Evolutionary conservation across 2,888 invertebrate genomes (phyloP).

Genomic region (Aleiodes leptofemur): DNA sequence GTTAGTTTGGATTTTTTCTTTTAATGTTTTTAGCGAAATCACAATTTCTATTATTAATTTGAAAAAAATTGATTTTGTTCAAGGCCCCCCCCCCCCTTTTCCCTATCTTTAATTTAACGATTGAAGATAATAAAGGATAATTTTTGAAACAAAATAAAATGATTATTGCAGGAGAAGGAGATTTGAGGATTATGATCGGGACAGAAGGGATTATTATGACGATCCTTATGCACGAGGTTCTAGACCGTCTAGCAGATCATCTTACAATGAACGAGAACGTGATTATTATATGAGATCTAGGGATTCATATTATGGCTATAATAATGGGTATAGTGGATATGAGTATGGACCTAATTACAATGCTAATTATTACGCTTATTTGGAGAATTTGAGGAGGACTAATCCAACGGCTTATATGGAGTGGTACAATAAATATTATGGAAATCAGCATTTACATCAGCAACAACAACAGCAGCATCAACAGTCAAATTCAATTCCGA

Average conservation of each 20-base stretch:
- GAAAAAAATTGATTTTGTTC: too few species aligned
- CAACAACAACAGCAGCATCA: slow-evolving; percentile 57
- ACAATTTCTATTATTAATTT: too few species aligned
- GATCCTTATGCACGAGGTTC: slow-evolving; percentile 71
- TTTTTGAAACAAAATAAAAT: slow-evolving; percentile 42
- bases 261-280: slow-evolving; percentile 72
- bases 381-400: slow-evolving; percentile 85
- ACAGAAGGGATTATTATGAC: slow-evolving; percentile 70
- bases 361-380: slow-evolving; percentile 81
- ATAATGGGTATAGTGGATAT: slow-evolving; percentile 69
- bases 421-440: slow-evolving; percentile 85
- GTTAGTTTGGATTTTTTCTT: too few species aligned
- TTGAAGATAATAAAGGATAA: too few species aligned
- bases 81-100: too few species aligned
- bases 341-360: slow-evolving; percentile 69
- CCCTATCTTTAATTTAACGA: too few species aligned
- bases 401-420: slow-evolving; percentile 88
- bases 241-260: slow-evolving; percentile 73
- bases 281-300: slow-evolving; percentile 68
- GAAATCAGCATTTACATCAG: slow-evolving; percentile 69
- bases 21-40: too few species aligned
- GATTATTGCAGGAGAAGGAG: slow-evolving; percentile 68
- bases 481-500: slow-evolving; percentile 39
- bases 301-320: slow-evolving; percentile 71
- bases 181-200: slow-evolving; percentile 71